phyloP scores from a whole-genome alignment of 2,888 invertebrate genomes.

The Chymomyza fuscimana region DNA sequence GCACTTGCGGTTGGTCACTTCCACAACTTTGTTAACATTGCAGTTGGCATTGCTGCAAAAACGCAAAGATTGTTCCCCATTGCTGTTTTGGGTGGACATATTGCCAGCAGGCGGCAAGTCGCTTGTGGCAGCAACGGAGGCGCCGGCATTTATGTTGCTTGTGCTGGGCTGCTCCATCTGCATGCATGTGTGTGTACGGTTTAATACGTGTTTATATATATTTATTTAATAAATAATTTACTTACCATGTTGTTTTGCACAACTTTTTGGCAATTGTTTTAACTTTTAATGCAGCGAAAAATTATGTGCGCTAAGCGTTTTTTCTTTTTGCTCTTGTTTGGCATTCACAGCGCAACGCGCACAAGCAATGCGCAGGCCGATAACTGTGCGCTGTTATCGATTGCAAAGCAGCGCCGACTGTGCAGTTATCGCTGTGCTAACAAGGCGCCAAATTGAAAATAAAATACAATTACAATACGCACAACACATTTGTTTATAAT shows the following conservation, averaged over 20 bases:
- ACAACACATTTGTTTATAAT: neutral
- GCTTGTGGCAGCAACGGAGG: neutral
- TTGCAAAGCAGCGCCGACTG: too few relatives aligned
- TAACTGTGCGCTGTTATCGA: neutral
- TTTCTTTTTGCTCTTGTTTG: neutral
- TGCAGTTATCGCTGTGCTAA: too few relatives aligned
- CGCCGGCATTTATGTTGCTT: neutral
- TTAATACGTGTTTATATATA: neutral
- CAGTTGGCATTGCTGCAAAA: constrained; percentile 54
- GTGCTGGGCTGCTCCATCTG: constrained; percentile 34
- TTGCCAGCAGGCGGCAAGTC: neutral
- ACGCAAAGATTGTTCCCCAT: constrained; percentile 20
- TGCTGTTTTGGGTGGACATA: neutral
- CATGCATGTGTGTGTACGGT: neutral
- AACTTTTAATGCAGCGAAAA: neutral
- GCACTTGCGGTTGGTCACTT: constrained; percentile 71
- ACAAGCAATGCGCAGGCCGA: neutral
- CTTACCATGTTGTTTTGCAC: neutral
- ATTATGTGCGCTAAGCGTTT: neutral
- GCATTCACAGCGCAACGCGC: neutral
- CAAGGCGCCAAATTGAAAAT: neutral
- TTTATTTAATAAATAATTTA: neutral
- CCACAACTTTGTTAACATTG: constrained; percentile 61
- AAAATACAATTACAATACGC: neutral
- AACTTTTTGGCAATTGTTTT: neutral